Conservation (phyloP, 2,888 invertebrate species). For the Fabriciana adippe region DNA sequence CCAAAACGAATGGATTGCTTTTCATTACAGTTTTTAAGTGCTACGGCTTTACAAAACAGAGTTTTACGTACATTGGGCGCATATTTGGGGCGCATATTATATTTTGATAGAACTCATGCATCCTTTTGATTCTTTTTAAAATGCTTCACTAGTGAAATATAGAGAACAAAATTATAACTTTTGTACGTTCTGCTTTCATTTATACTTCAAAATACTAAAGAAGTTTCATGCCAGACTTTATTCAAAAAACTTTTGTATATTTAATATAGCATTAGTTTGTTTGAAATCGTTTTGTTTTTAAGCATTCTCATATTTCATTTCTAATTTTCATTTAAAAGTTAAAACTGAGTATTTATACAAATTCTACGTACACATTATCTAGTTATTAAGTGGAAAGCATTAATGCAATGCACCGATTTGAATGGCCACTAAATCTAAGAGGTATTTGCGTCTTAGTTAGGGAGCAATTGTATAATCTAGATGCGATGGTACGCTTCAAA, state of each 20-base stretch:
- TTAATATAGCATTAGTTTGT: not conserved
- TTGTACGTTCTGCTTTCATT: not conserved
- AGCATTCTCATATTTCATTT: not conserved
- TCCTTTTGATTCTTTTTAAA: constrained; percentile 7
- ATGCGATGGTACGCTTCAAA: constrained; percentile 42
- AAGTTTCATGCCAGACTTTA: not conserved
- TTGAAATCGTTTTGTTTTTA: constrained; percentile 4
- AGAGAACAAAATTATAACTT: not conserved
- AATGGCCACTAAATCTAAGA: constrained; percentile 39
- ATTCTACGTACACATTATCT: constrained; percentile 8
- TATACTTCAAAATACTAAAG: constrained; percentile 6
- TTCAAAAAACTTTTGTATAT: no score
- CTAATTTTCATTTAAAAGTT: not conserved
- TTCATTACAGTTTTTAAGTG: constrained; percentile 14
- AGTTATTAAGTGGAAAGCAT: constrained; percentile 25
- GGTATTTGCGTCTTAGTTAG: constrained; percentile 35
- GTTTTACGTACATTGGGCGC: not conserved
- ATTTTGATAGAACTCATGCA: constrained; percentile 7
- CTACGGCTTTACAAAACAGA: not conserved
- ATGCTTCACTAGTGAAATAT: not conserved
- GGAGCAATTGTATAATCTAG: constrained; percentile 39
- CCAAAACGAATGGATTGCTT: constrained; percentile 15
- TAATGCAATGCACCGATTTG: constrained; percentile 27
- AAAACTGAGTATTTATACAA: not conserved
- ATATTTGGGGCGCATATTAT: no score